phyloP scores from a whole-genome alignment of 2,113 vertebrate species.

The Amblyopsis rosae region DNA sequence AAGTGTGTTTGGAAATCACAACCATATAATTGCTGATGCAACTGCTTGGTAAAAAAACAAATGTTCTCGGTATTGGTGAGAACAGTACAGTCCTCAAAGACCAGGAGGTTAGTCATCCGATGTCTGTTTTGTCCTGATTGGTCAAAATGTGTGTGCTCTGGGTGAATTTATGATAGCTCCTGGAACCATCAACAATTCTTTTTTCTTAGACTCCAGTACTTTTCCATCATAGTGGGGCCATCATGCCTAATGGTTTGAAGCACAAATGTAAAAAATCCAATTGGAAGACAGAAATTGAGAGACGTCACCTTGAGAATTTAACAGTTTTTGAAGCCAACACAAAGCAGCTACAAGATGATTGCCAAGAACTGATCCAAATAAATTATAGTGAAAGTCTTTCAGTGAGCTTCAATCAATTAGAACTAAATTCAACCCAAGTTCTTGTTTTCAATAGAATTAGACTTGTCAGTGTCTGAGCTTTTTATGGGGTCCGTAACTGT shows the following conservation, averaged over 20 bases:
- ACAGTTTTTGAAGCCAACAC: background rate
- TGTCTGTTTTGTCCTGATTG: constrained; percentile 27
- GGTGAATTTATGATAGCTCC: constrained; percentile 23
- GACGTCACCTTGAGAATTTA: background rate
- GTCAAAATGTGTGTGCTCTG: constrained; percentile 62
- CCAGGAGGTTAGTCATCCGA: constrained; percentile 23
- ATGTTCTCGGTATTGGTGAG: background rate
- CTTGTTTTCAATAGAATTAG: background rate
- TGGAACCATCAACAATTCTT: constrained; percentile 1
- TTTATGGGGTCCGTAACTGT: background rate
- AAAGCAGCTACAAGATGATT: too few relatives aligned
- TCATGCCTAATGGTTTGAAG: background rate
- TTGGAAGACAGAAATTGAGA: background rate
- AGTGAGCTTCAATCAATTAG: background rate
- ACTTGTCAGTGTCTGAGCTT: background rate
- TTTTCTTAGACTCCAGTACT: constrained; percentile 23
- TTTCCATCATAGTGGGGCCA: constrained; percentile 8
- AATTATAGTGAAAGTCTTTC: too few relatives aligned
- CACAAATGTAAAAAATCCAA: background rate
- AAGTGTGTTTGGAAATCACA: too few relatives aligned
- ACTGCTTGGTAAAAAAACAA: background rate
- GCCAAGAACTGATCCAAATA: background rate
- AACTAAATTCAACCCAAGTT: background rate
- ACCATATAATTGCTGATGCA: background rate
- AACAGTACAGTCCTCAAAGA: background rate